Base-by-base conservation (phyloP, 2,113 vertebrate genomes). In the Aspiorhynchus laticeps region DNA sequence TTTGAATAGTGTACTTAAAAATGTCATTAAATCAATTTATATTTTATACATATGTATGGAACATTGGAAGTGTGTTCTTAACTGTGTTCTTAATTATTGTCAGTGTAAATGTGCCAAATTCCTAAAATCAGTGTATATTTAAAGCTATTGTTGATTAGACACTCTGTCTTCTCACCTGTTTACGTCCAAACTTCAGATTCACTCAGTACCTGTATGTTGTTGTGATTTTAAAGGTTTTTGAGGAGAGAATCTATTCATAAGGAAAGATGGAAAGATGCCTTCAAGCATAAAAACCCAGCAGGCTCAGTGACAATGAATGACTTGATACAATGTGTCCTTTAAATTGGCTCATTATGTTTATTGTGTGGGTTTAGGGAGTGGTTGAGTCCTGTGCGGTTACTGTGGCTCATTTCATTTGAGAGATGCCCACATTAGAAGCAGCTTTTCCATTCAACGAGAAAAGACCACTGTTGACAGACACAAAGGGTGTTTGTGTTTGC, bases 401-500 rank as follows among this genome's bases (percentile, higher is more conserved):
- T 88, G 80, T 53, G 81, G 75, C 67, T 80, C 89, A 86, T 86
- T 90, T 90, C 43, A 80, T 83, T 74, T 19, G 43, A 84, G 36
- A 59, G 87, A 90, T 88, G 76, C 87, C 89, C 87, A 80, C 89
- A 89, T 88, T 41, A 75, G 84, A 84, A 84, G 81, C 43, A 61
- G 85, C 67, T 53, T 51, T 74, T 31, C 75, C 84, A 86, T 84
- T 80, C 65, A 67, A 26, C 7, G 43, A 90, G 87, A 90, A 88
- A 86, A 88, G 89, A 80, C 87, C 80, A 88, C 89, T 90, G 89
- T 88, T 88, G 89, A 88, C 65, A 76, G 84, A 88, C 79, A 90
- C 87, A 90, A 90, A 86, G 89, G 38, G 28, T 76, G 84, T 90
- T 88, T 88, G 86, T 90, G 67, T 88, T 89, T 84, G 80, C 69